Percentiles rank a stretch among this genome's conserved stretches.
Conservation (phyloP, 1,140 invertebrate genomes). For the Bombus ignitus region DNA sequence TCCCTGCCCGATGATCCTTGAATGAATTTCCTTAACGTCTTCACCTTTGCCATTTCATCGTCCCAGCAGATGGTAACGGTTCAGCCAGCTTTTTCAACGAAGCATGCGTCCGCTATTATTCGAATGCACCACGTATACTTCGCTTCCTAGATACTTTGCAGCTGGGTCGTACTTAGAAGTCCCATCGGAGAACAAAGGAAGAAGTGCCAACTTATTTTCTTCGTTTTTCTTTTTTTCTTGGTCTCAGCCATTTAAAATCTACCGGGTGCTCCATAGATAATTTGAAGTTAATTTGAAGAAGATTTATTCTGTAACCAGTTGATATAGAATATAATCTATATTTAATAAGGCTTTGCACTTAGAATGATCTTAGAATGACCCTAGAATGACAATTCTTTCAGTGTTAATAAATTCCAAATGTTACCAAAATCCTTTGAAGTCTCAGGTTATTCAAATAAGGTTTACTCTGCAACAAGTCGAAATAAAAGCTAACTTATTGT, state of each 20-base stretch:
- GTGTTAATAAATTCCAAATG: no score
- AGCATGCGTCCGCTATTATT: slow-evolving; percentile 11
- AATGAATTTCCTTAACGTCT: background rate
- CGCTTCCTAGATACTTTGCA: background rate
- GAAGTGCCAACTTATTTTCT: slow-evolving; percentile 20
- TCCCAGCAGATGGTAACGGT: background rate
- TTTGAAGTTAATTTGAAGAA: no score
- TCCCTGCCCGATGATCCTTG: background rate
- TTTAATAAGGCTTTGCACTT: no score
- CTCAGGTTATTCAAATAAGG: no score
- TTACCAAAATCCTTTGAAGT: no score
- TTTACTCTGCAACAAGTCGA: no score
- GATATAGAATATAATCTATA: no score
- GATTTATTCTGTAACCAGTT: no score
- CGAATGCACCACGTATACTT: background rate
- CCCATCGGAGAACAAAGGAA: background rate
- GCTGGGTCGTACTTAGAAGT: background rate
- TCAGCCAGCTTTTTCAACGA: background rate
- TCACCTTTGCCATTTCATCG: background rate
- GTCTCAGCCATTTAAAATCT: background rate
- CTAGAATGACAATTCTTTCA: no score
- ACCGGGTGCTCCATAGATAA: background rate
- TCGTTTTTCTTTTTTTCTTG: background rate
- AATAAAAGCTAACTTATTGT: no score
- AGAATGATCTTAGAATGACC: no score